phyloP scores from a whole-genome alignment of 2,888 invertebrate genomes.

The Plagodis pulveraria region DNA sequence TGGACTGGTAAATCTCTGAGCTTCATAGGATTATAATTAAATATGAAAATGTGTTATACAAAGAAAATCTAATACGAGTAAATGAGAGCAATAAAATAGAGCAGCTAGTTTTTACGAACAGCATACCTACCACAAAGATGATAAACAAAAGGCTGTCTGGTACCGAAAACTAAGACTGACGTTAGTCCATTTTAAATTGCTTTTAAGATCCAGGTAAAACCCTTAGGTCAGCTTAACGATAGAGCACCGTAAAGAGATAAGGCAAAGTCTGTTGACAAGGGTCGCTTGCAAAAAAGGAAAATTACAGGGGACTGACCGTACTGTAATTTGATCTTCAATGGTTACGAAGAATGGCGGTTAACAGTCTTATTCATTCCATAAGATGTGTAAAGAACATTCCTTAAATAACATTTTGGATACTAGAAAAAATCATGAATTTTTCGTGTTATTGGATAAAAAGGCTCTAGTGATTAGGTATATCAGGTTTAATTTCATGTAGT shows the following conservation, averaged over 20 bases:
- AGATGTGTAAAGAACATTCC: constrained; percentile 18
- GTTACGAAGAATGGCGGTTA: constrained; percentile 49
- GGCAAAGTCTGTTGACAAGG: constrained; percentile 67
- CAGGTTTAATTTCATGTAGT: too few species aligned
- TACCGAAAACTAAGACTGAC: constrained; percentile 2
- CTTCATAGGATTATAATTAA: constrained; percentile 12
- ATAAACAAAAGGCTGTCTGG: background rate
- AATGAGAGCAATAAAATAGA: too few species aligned
- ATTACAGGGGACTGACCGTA: constrained; percentile 69
- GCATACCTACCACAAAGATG: background rate
- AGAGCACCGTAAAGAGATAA: constrained; percentile 64
- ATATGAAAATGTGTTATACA: constrained; percentile 1
- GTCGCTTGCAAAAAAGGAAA: constrained; percentile 64
- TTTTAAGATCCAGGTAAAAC: constrained; percentile 50
- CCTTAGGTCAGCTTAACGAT: constrained; percentile 66
- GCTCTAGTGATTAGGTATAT: background rate
- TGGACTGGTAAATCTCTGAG: constrained; percentile 30
- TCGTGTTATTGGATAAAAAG: constrained; percentile 9
- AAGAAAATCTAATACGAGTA: background rate
- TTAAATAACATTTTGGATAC: constrained; percentile 1
- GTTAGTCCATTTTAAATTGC: constrained; percentile 24
- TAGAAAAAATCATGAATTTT: background rate
- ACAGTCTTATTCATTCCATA: constrained; percentile 30
- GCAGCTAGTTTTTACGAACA: too few species aligned
- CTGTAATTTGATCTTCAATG: constrained; percentile 57